Evolutionary conservation across 2,888 invertebrate genomes (phyloP).

Genomic region (Blera fallax): DNA sequence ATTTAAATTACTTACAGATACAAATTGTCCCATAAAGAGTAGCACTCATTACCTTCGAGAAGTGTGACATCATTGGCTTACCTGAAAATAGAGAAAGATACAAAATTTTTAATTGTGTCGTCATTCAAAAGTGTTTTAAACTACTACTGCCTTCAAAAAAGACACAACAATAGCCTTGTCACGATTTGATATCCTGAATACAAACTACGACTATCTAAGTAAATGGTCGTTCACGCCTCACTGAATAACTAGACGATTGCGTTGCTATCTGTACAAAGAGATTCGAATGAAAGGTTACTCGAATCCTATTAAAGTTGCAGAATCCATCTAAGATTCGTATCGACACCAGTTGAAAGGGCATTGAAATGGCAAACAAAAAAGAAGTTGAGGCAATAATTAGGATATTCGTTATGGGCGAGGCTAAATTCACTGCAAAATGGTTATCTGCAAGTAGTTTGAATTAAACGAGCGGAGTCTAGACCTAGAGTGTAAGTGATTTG

Average conservation of each 20-base stretch:
- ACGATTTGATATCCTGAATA: conserved; percentile 26
- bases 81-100: conserved; percentile 43
- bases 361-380: conserved; percentile 52
- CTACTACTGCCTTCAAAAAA: conserved; percentile 1
- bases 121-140: background rate
- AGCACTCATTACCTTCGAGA: background rate
- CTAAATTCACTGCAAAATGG: conserved; percentile 11
- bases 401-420: conserved; percentile 47
- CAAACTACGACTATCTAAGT: background rate
- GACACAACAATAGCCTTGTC: conserved; percentile 10
- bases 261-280: conserved; percentile 40
- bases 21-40: background rate
- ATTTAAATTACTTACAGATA: conserved; percentile 1
- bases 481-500: no score
- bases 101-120: conserved; percentile 12
- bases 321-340: conserved; percentile 62
- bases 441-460: background rate
- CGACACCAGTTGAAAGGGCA: conserved; percentile 61
- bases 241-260: conserved; percentile 38
- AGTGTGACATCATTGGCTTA: conserved; percentile 44
- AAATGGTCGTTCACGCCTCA: conserved; percentile 22
- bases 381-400: conserved; percentile 41
- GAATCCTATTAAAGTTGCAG: conserved; percentile 45
- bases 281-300: conserved; percentile 56
- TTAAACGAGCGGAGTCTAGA: no score